These are phyloP conservation scores for Leucophenga montana DNA, from an alignment of 2,888 invertebrate genomes.

Conservation along the genomic window DNA sequence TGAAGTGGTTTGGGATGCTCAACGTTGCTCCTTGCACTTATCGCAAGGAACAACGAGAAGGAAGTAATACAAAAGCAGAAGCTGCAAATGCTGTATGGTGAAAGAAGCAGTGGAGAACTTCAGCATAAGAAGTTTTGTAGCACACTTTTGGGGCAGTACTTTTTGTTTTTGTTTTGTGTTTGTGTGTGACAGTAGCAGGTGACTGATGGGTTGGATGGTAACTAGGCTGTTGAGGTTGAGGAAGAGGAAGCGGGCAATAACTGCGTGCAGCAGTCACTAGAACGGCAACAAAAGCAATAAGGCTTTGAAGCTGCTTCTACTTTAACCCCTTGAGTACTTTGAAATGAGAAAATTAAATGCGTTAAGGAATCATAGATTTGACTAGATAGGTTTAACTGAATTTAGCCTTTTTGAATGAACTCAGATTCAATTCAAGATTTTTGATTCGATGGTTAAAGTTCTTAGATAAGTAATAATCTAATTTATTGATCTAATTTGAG, in stretches of 20 bases:
- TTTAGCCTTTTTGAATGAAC: no score
- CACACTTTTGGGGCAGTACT: conserved; percentile 10
- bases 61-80: neutral
- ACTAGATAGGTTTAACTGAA: no score
- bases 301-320: neutral
- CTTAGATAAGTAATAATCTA: no score
- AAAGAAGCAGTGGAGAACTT: neutral
- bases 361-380: no score
- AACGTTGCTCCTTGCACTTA: conserved; percentile 5
- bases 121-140: conserved; percentile 12
- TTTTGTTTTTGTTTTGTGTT: neutral
- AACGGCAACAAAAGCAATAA: conserved; percentile 11
- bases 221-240: neutral
- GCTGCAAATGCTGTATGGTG: neutral
- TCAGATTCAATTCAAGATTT: no score
- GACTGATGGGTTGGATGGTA: neutral
- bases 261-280: conserved; percentile 22
- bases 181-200: conserved; percentile 5
- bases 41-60: no score
- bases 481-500: no score
- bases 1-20: no score
- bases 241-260: neutral
- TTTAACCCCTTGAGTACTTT: no score
- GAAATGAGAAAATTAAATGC: no score
- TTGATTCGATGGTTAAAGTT: no score